Conservation (phyloP, 2,888 invertebrate species). For the Himalopsyche tibetana region DNA sequence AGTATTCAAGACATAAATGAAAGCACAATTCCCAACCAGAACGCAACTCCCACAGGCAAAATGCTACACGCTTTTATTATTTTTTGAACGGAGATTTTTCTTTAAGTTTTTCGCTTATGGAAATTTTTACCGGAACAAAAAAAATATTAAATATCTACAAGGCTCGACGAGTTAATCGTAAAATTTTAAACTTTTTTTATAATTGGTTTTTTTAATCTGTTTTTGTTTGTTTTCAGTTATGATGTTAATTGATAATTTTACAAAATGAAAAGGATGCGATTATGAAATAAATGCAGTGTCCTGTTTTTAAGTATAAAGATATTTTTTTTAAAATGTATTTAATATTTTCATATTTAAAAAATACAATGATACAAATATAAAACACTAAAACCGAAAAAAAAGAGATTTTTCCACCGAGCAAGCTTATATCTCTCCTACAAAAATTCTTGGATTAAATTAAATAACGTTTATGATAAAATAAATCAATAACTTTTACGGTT, state of each 20-base stretch:
- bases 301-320: too few species aligned
- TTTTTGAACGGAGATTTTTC: conserved; percentile 39
- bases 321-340: too few species aligned
- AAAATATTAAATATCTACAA: conserved; percentile 23
- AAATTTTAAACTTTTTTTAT: conserved; percentile 21
- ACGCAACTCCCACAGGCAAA: conserved; percentile 35
- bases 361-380: too few species aligned
- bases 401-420: too few species aligned
- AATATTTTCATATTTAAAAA: too few species aligned
- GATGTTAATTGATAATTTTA: conserved; percentile 39
- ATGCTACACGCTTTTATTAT: conserved; percentile 34
- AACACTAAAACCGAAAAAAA: too few species aligned
- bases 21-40: conserved; percentile 27
- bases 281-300: neutral
- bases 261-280: neutral
- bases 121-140: neutral
- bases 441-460: too few species aligned
- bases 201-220: conserved; percentile 2
- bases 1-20: conserved; percentile 42
- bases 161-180: conserved; percentile 37
- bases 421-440: too few species aligned
- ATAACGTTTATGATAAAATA: too few species aligned
- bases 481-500: too few species aligned
- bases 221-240: conserved; percentile 37
- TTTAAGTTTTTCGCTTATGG: conserved; percentile 36